Conservation (phyloP, 2,888 invertebrate genomes). For the Dione juno region DNA sequence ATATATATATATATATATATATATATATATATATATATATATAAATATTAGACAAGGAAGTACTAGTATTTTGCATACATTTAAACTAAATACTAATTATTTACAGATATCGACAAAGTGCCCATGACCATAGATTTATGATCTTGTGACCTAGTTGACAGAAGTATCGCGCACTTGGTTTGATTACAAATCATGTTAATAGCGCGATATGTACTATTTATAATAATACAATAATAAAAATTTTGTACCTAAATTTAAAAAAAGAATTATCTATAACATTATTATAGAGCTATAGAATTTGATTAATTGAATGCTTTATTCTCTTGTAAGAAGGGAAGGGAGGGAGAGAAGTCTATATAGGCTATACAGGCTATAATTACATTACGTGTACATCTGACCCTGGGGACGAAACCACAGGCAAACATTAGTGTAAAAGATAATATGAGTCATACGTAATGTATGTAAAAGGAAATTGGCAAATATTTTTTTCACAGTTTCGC, state of each 20-base stretch:
- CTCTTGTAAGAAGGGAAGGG: too few species aligned
- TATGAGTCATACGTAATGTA: too few species aligned
- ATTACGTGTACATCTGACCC: too few species aligned
- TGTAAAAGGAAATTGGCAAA: too few species aligned
- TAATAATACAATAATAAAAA: neutral
- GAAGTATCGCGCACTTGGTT: constrained; percentile 38
- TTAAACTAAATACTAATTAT: constrained; percentile 22
- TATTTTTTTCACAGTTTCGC: too few species aligned
- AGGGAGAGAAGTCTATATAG: too few species aligned
- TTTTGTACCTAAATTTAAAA: neutral
- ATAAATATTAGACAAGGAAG: constrained; percentile 23
- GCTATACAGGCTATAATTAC: too few species aligned
- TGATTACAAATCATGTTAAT: constrained; percentile 23
- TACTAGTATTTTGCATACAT: constrained; percentile 18
- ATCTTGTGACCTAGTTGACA: constrained; percentile 47
- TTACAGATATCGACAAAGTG: constrained; percentile 22
- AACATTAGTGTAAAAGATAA: too few species aligned
- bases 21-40: neutral
- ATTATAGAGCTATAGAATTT: too few species aligned
- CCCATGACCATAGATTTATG: constrained; percentile 48
- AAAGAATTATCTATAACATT: too few species aligned
- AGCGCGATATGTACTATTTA: neutral
- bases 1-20: neutral
- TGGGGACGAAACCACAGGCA: too few species aligned
- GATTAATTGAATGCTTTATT: too few species aligned